Evolutionary conservation across 2,797 vertebrate species (phyloP).

Genomic region (Chaetophractus vellerosus): DNA sequence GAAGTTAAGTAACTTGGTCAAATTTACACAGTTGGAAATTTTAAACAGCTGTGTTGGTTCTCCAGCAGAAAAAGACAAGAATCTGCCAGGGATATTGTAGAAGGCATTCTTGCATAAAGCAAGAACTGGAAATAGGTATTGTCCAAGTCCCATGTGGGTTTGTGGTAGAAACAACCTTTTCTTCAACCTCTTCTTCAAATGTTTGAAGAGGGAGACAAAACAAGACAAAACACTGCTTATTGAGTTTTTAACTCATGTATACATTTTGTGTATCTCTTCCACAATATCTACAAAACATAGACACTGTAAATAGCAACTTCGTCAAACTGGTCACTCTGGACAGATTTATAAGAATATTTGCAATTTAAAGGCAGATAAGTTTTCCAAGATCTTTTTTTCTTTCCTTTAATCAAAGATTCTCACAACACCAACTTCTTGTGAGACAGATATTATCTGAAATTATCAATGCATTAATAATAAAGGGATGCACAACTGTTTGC

Average conservation of each 20-base stretch:
- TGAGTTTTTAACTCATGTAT: background rate
- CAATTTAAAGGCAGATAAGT: slow-evolving; percentile 68
- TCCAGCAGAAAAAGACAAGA: background rate
- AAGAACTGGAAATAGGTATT: slow-evolving; percentile 42
- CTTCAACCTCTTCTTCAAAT: background rate
- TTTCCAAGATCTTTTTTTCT: slow-evolving; percentile 46
- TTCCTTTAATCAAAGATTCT: slow-evolving; percentile 12
- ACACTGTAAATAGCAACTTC: slow-evolving; percentile 26
- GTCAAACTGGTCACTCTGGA: slow-evolving; percentile 44
- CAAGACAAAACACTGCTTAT: background rate
- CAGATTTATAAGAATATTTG: slow-evolving; percentile 64
- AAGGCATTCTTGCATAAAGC: background rate
- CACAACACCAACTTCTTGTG: background rate
- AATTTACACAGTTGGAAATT: background rate
- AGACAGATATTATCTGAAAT: slow-evolving; percentile 69
- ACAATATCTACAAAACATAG: background rate
- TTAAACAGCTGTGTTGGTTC: background rate
- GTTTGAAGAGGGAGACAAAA: slow-evolving; percentile 10
- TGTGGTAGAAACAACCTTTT: background rate
- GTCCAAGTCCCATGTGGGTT: background rate
- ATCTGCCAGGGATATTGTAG: background rate
- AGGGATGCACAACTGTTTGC: slow-evolving; percentile 87
- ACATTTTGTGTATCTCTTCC: background rate
- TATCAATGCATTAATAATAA: slow-evolving; percentile 77
- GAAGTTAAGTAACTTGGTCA: slow-evolving; percentile 12